These are phyloP conservation scores for Rhagoletis pomonella DNA, from an alignment of 1,140 invertebrate species.

Conservation along the genomic window DNA sequence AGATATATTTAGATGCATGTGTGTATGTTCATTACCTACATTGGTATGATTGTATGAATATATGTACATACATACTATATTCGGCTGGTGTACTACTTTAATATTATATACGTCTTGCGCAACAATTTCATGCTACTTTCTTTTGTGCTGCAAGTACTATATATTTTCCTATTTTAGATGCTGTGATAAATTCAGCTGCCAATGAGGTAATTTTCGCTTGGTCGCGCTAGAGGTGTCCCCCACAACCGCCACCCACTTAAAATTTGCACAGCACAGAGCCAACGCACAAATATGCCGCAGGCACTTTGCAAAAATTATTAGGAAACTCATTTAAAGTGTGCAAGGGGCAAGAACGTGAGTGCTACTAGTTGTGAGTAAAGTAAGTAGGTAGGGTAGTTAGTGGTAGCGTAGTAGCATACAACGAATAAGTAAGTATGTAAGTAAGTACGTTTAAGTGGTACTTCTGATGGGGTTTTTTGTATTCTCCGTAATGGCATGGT, in stretches of 20 bases:
- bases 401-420: no score
- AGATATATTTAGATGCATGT: not conserved
- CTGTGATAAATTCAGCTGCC: constrained; percentile 51
- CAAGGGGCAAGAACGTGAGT: constrained; percentile 40
- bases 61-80: not conserved
- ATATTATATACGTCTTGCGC: constrained; percentile 38
- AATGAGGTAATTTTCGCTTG: constrained; percentile 51
- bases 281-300: constrained; percentile 33
- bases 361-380: not conserved
- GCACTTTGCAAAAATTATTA: constrained; percentile 52
- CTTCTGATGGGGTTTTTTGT: constrained; percentile 36
- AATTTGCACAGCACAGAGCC: not conserved
- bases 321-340: constrained; percentile 50
- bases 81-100: constrained; percentile 17
- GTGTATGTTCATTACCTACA: not conserved
- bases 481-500: constrained; percentile 24
- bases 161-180: constrained; percentile 52
- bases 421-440: constrained; percentile 14
- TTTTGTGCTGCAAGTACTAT: constrained; percentile 37
- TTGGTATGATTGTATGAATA: not conserved
- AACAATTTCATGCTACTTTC: constrained; percentile 52
- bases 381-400: not conserved
- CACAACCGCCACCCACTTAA: constrained; percentile 41
- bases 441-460: constrained; percentile 34
- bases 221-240: constrained; percentile 40